phyloP scores from a whole-genome alignment of 2,113 vertebrate genomes.

The Xyliphius kryptos region DNA sequence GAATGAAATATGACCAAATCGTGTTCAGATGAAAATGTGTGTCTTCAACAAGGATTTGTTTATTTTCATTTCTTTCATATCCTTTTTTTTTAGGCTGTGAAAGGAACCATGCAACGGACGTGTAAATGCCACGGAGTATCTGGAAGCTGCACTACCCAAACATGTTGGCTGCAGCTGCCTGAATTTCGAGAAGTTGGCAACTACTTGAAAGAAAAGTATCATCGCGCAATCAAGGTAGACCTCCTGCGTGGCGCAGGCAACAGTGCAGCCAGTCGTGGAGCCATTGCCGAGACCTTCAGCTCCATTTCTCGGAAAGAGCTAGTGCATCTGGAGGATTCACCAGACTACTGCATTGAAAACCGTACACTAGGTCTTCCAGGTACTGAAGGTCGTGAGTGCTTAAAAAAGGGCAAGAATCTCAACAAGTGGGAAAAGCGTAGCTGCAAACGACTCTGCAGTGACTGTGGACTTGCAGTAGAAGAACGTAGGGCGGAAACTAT shows the following conservation, averaged over 20 bases:
- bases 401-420: slow-evolving; percentile 85
- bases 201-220: slow-evolving; percentile 96
- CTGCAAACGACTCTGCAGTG: too few relatives aligned
- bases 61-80: too few relatives aligned
- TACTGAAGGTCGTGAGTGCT: slow-evolving; percentile 88
- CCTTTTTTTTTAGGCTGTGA: too few relatives aligned
- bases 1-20: not conserved
- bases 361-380: slow-evolving; percentile 87
- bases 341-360: slow-evolving; percentile 96
- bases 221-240: slow-evolving; percentile 91
- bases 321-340: slow-evolving; percentile 95
- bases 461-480: too few relatives aligned
- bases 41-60: too few relatives aligned
- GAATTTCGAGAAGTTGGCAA: slow-evolving; percentile 95
- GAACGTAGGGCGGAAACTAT: too few relatives aligned
- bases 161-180: slow-evolving; percentile 94
- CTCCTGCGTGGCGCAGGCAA: slow-evolving; percentile 88
- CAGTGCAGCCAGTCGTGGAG: slow-evolving; percentile 87
- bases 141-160: slow-evolving; percentile 96
- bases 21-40: slow-evolving; percentile 2
- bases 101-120: slow-evolving; percentile 94
- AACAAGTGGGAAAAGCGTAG: slow-evolving; percentile 77
- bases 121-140: slow-evolving; percentile 97
- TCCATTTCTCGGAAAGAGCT: slow-evolving; percentile 94
- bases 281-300: slow-evolving; percentile 89